phyloP scores from a whole-genome alignment of 2,113 vertebrate species.

The Pterophyllum scalare region DNA sequence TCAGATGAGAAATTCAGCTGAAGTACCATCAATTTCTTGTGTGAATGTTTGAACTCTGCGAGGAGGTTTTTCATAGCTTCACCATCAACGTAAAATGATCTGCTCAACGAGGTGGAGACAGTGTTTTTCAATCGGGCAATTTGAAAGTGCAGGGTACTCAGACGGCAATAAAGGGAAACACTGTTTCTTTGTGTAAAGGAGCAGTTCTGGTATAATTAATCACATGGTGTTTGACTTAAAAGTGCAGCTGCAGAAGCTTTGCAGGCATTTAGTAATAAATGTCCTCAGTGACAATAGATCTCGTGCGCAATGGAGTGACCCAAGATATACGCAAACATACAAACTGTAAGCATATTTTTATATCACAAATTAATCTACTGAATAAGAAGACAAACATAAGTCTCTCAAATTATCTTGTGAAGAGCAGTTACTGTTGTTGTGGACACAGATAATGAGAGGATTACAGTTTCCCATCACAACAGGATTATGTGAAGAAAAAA shows the following conservation, averaged over 20 bases:
- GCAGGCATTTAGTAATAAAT: constrained; percentile 40
- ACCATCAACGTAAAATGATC: constrained; percentile 15
- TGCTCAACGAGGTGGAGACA: constrained; percentile 6
- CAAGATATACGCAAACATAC: constrained; percentile 12
- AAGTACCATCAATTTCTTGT: not conserved
- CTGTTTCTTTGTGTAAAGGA: constrained; percentile 9
- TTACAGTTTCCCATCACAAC: constrained; percentile 54
- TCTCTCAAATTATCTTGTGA: constrained; percentile 31
- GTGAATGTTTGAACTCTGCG: constrained; percentile 23
- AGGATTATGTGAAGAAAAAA: constrained; percentile 59
- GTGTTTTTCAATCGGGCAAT: constrained; percentile 17
- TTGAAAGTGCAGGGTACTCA: constrained; percentile 2
- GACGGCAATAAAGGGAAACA: constrained; percentile 31
- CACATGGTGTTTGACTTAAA: constrained; percentile 18
- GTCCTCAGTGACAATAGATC: constrained; percentile 33
- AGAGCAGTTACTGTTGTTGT: constrained; percentile 35
- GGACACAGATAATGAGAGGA: constrained; percentile 66
- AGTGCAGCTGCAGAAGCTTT: constrained; percentile 14
- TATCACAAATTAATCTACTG: constrained; percentile 49
- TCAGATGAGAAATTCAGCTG: constrained; percentile 16
- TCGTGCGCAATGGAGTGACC: constrained; percentile 2
- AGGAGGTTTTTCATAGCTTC: not conserved
- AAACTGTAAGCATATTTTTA: constrained; percentile 25
- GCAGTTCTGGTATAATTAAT: constrained; percentile 15
- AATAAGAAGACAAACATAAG: constrained; percentile 35